These are phyloP conservation scores for Argya squamiceps DNA, from an alignment of 2,797 vertebrate genomes.

Conservation along the genomic window DNA sequence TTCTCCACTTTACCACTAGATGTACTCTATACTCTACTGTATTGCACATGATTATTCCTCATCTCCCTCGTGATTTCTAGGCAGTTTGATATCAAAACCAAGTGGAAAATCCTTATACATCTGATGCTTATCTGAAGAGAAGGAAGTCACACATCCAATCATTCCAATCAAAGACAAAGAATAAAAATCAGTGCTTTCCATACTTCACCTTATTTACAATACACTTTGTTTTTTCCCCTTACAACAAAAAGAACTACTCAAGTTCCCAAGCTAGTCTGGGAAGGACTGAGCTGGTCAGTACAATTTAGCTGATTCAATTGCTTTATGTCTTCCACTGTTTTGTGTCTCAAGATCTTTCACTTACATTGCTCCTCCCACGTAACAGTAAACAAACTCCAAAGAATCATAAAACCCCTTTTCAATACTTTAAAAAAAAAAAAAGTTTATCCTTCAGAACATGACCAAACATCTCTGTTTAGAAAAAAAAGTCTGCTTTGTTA, in stretches of 20 bases:
- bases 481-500: background rate
- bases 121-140: background rate
- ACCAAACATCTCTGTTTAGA: background rate
- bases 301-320: background rate
- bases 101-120: background rate
- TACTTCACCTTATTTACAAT: background rate
- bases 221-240: background rate
- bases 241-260: background rate
- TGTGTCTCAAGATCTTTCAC: background rate
- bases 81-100: background rate
- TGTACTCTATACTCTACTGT: constrained; percentile 32
- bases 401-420: background rate
- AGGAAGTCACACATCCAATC: background rate
- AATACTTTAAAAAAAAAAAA: background rate
- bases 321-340: background rate
- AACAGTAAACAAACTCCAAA: background rate
- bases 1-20: constrained; percentile 59
- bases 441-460: background rate
- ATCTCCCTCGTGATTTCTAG: background rate
- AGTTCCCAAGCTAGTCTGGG: background rate
- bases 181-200: background rate
- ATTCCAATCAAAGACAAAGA: background rate
- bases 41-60: background rate
- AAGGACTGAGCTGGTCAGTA: background rate
- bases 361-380: background rate